phyloP scores from a whole-genome alignment of 2,888 invertebrate genomes.

The Spodoptera picta region DNA sequence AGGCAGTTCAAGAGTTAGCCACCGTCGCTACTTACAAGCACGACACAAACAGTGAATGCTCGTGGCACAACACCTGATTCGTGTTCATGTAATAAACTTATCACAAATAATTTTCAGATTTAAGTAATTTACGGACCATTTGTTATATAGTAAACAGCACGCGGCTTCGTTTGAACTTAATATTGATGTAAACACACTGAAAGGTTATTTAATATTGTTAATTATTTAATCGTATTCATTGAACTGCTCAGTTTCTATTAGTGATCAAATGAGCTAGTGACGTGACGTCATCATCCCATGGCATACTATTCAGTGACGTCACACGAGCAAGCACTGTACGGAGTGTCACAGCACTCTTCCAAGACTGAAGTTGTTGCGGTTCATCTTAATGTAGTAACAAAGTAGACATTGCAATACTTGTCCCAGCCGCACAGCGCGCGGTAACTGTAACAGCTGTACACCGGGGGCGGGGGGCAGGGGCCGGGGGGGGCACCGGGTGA shows the following conservation, averaged over 20 bases:
- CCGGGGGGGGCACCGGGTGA: conserved; percentile 35
- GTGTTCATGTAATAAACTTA: neutral
- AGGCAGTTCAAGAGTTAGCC: too few relatives aligned
- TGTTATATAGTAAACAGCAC: conserved; percentile 7
- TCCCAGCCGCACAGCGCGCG: conserved; percentile 4
- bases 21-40: too few relatives aligned
- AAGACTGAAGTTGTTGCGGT: too few relatives aligned
- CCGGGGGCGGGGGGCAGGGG: conserved; percentile 1
- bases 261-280: conserved; percentile 18
- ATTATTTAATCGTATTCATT: conserved; percentile 16
- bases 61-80: too few relatives aligned
- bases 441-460: conserved; percentile 10
- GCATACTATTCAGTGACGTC: neutral
- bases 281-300: neutral
- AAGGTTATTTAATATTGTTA: conserved; percentile 1
- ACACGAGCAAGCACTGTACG: neutral
- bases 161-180: conserved; percentile 17
- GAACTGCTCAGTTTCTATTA: conserved; percentile 16
- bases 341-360: neutral
- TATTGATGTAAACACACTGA: conserved; percentile 7
- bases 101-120: conserved; percentile 1
- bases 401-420: neutral
- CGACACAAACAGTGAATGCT: too few relatives aligned
- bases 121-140: conserved; percentile 17
- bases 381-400: too few relatives aligned